Evolutionary conservation across 1,140 invertebrate genomes (phyloP).

Genomic region (Zaprionus africanus): DNA sequence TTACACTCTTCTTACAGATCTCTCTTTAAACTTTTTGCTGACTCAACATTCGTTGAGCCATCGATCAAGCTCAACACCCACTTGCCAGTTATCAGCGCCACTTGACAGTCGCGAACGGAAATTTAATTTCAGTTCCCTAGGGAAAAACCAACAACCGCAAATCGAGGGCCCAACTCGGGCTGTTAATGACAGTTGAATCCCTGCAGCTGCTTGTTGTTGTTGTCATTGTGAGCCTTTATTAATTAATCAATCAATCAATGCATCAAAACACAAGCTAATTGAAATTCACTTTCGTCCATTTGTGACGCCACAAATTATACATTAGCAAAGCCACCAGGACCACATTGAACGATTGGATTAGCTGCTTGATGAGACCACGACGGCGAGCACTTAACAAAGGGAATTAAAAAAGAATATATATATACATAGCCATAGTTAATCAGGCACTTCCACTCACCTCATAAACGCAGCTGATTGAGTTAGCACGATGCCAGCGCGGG

Average conservation of each 20-base stretch:
- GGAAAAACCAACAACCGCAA: slow-evolving; percentile 30
- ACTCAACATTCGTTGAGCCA: neutral
- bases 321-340: slow-evolving; percentile 71
- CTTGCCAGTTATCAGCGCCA: slow-evolving; percentile 22
- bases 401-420: neutral
- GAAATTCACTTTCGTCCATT: slow-evolving; percentile 82
- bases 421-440: neutral
- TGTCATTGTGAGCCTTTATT: slow-evolving; percentile 51
- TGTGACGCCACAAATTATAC: slow-evolving; percentile 80
- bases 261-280: slow-evolving; percentile 51
- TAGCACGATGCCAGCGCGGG: slow-evolving; percentile 22
- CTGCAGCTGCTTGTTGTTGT: slow-evolving; percentile 4
- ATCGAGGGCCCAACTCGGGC: slow-evolving; percentile 14
- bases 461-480: slow-evolving; percentile 5
- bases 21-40: neutral
- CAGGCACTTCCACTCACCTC: slow-evolving; percentile 27
- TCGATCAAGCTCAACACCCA: slow-evolving; percentile 2
- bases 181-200: slow-evolving; percentile 69
- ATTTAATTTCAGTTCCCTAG: slow-evolving; percentile 59
- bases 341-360: slow-evolving; percentile 76
- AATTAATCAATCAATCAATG: slow-evolving; percentile 71
- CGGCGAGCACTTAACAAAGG: slow-evolving; percentile 44
- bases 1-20: neutral
- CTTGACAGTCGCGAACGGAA: slow-evolving; percentile 58
- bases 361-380: slow-evolving; percentile 63